Evolutionary conservation across 2,113 vertebrate genomes (phyloP), one percentile per base, ranked within the genome.

Genomic region (Salvelinus fontinalis): DNA sequence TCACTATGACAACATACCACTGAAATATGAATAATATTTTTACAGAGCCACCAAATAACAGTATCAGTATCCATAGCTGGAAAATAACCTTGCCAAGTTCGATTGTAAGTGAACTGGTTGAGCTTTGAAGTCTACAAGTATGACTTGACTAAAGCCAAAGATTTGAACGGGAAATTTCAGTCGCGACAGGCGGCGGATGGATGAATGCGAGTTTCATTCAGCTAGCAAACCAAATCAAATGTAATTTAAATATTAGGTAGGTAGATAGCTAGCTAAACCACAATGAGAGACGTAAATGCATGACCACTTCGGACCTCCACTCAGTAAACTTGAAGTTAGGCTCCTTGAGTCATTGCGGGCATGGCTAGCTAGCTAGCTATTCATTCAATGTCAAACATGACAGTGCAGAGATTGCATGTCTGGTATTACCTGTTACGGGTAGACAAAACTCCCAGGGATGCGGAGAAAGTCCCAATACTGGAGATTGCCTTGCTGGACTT

Each of bases 361-460:
- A 11, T 27, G 12, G 68, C 68, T 26, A 48, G 44, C 68, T 26
- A 48, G 44, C 68, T 22, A 14, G 59, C 16, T n/a, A 29, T 57
- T 59, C 3, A 18, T 22, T 74, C 34, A 76, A 34, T 6, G 18
- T 70, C 9, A n/a, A 8, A 49, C 3, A 60, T 14, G 14, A 59
- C 8, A 65, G 8, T 6, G 64, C 20, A 2, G 2, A 13, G 22
- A 71, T 16, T 4, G 26, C 64, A 31, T n/a, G 34, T 16, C 12
- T 20, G 18, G 31, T 3, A 66, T 86, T 91, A 96, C 95, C 95
- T 96, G 89, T 93, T 92, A 69, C 95, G 89, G 81, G 80, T 79
- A 27, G 95, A 91, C 16, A 94, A 76, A 18, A 80, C 85, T 71
- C 84, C 93, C 81, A 93, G 76, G 6, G 91, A 87, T 5, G 94